Evolutionary conservation across 1,140 invertebrate species (phyloP).

Genomic region (Pygmarrhopalites habei): DNA sequence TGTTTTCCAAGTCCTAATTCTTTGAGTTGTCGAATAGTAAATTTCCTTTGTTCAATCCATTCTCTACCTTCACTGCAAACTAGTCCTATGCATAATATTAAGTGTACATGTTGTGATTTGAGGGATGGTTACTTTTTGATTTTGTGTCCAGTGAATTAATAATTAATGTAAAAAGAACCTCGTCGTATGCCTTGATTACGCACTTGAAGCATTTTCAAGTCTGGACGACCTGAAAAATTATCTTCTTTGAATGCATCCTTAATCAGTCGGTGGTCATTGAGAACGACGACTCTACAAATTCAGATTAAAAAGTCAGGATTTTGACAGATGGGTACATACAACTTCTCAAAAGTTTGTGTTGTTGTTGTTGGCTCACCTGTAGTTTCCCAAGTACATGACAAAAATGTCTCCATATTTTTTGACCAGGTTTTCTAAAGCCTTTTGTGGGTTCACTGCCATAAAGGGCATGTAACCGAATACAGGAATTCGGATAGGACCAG

Average conservation of each 20-base stretch:
- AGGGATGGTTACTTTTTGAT: neutral
- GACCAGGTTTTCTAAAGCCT: constrained; percentile 15
- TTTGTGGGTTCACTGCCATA: constrained; percentile 27
- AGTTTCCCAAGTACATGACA: constrained; percentile 34
- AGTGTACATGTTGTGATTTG: neutral
- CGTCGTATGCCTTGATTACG: constrained; percentile 31
- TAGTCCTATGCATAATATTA: constrained; percentile 24
- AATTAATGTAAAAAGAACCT: constrained; percentile 12
- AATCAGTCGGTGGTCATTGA: constrained; percentile 36
- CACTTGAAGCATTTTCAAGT: constrained; percentile 39
- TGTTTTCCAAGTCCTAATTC: constrained; percentile 36
- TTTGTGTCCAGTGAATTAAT: neutral
- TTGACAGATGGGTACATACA: too few relatives aligned
- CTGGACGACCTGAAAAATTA: constrained; percentile 31
- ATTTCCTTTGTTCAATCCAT: constrained; percentile 37
- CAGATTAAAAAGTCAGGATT: too few relatives aligned
- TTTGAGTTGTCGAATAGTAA: constrained; percentile 35
- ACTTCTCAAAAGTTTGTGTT: too few relatives aligned
- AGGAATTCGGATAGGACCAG: constrained; percentile 33
- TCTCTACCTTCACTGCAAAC: constrained; percentile 38
- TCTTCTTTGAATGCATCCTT: constrained; percentile 39
- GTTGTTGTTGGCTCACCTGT: constrained; percentile 32
- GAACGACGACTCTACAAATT: constrained; percentile 36
- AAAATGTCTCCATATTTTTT: constrained; percentile 30
- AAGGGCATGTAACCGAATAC: constrained; percentile 38